These are phyloP conservation scores for Acanthochromis polyacanthus DNA, from an alignment of 2,113 vertebrate species.

Conservation along the genomic window DNA sequence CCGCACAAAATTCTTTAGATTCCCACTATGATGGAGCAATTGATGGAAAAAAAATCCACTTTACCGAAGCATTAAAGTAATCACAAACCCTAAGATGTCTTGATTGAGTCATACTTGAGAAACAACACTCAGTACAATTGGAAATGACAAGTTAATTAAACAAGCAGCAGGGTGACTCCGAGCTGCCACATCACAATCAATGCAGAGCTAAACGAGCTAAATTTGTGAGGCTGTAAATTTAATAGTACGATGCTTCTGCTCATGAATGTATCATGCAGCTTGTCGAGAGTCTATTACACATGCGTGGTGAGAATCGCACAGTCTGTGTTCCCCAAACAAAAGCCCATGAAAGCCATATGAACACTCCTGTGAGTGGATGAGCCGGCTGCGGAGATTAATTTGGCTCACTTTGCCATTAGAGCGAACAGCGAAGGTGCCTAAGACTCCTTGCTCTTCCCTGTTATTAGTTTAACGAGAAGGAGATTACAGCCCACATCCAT, in stretches of 20 bases:
- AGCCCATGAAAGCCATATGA: not conserved
- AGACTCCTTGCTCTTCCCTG: conserved; percentile 16
- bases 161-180: conserved; percentile 29
- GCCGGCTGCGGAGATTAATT: conserved; percentile 36
- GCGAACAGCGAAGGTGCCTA: conserved; percentile 38
- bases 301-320: not conserved
- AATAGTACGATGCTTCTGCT: not conserved
- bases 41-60: conserved; percentile 13
- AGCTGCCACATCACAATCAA: conserved; percentile 12
- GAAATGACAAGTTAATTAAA: conserved; percentile 36
- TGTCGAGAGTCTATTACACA: not conserved
- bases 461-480: conserved; percentile 36
- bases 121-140: not conserved
- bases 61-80: not conserved
- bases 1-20: conserved; percentile 5
- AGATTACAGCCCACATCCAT: conserved; percentile 27
- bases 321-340: not conserved
- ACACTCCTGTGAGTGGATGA: not conserved
- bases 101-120: conserved; percentile 46
- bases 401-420: conserved; percentile 16
- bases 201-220: conserved; percentile 2
- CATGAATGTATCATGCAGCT: not conserved
- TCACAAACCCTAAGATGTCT: conserved; percentile 17
- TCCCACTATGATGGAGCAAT: not conserved
- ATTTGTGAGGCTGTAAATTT: conserved; percentile 1